Evolutionary conservation across 2,888 invertebrate species (phyloP).

Genomic region (Drosophila glabriapex): DNA sequence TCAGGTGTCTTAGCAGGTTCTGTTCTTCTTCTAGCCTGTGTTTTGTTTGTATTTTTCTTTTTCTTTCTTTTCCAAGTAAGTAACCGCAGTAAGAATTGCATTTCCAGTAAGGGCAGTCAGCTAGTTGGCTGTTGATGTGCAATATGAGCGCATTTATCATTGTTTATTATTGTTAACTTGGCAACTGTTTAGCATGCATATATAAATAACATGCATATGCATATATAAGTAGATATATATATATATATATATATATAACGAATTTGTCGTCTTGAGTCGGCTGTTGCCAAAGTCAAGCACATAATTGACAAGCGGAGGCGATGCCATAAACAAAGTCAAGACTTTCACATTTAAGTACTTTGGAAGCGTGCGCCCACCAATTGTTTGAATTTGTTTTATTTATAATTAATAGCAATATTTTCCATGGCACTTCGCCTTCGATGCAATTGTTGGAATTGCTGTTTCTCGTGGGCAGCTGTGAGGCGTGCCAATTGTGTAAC

Average conservation of each 20-base stretch:
- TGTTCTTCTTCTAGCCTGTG: constrained; percentile 1
- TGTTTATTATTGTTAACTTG: constrained; percentile 49
- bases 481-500: constrained; percentile 60
- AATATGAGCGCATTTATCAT: constrained; percentile 53
- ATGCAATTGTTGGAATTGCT: constrained; percentile 41
- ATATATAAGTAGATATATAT: constrained; percentile 1
- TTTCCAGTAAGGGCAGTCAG: constrained; percentile 34
- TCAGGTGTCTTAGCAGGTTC: constrained; percentile 40
- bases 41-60: constrained; percentile 17
- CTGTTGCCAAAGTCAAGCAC: constrained; percentile 74
- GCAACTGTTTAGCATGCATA: constrained; percentile 45
- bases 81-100: constrained; percentile 31
- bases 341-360: constrained; percentile 65
- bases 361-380: constrained; percentile 60
- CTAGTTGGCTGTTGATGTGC: constrained; percentile 56
- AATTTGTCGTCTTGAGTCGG: constrained; percentile 35
- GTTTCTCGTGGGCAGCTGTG: constrained; percentile 62
- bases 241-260: constrained; percentile 21
- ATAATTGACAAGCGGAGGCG: constrained; percentile 75
- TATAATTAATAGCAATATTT: constrained; percentile 59
- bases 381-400: constrained; percentile 60
- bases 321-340: constrained; percentile 44
- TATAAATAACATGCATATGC: constrained; percentile 1
- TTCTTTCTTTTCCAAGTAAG: constrained; percentile 41
- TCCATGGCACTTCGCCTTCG: constrained; percentile 64